A percentile compares a stretch with the other conserved stretches of the same genome.
These are phyloP conservation scores for Platichthys stellatus DNA, from an alignment of 2,113 vertebrate genomes.

Conservation along the genomic window DNA sequence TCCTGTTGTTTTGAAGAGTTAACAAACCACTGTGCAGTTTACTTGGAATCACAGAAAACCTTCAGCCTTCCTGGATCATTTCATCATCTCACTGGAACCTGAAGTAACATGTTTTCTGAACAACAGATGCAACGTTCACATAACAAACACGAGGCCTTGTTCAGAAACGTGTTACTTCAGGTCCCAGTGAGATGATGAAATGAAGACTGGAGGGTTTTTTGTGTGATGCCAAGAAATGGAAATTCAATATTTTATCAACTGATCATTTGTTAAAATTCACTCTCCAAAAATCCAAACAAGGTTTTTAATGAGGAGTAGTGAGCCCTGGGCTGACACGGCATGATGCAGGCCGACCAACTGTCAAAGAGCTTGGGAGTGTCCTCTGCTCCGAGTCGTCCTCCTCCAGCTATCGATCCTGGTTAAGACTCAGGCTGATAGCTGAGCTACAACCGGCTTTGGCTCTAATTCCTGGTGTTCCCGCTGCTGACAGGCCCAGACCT, in stretches of 20 bases:
- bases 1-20: no score
- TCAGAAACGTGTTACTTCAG: background rate
- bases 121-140: no score
- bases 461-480: conserved; percentile 60
- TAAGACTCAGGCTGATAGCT: conserved; percentile 60
- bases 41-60: background rate
- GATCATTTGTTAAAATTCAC: conserved; percentile 1
- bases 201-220: background rate
- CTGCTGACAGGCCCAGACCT: conserved; percentile 66
- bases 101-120: background rate
- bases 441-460: conserved; percentile 60
- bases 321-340: conserved; percentile 17
- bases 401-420: conserved; percentile 66
- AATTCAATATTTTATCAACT: background rate
- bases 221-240: background rate
- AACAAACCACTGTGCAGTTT: background rate
- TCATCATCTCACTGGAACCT: background rate
- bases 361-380: conserved; percentile 45
- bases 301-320: background rate
- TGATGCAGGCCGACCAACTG: conserved; percentile 33
- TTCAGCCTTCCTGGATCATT: background rate
- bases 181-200: background rate
- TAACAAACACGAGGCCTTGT: no score
- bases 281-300: background rate
- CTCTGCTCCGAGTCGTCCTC: conserved; percentile 61